Evolutionary conservation across 2,113 vertebrate species (phyloP).

Genomic region (Pomatorhinus ruficollis): DNA sequence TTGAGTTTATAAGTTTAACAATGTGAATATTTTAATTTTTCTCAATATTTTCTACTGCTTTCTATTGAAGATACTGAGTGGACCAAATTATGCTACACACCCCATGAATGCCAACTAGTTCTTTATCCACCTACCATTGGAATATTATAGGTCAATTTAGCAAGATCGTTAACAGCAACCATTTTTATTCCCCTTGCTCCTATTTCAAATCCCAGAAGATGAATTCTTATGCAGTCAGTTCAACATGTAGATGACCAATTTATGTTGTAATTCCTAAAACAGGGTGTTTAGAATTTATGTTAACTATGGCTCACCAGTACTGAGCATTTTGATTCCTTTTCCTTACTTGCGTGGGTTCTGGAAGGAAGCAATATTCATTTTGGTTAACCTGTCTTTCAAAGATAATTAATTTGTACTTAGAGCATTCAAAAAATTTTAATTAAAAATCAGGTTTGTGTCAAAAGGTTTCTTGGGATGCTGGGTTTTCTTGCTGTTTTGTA

Average conservation of each 20-base stretch:
- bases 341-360: not conserved
- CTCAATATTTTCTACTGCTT: not conserved
- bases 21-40: not conserved
- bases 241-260: slow-evolving; percentile 13
- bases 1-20: not conserved
- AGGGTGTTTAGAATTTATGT: slow-evolving; percentile 4
- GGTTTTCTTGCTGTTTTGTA: not conserved
- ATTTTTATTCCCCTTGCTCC: not conserved
- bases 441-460: not conserved
- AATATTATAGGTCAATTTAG: not conserved
- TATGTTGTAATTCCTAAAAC: not conserved
- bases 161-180: not conserved
- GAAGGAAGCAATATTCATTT: not conserved
- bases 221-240: not conserved
- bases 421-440: slow-evolving; percentile 3
- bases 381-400: not conserved
- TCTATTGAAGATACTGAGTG: not conserved
- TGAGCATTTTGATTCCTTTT: not conserved
- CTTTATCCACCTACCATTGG: not conserved
- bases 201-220: not conserved
- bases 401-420: not conserved
- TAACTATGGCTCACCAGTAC: not conserved
- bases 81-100: not conserved
- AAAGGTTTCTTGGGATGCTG: not conserved
- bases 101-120: not conserved